Evolutionary conservation across 2,797 vertebrate species (phyloP), one percentile per base, ranked within the genome.

Genomic region (Scarus forsteni): DNA sequence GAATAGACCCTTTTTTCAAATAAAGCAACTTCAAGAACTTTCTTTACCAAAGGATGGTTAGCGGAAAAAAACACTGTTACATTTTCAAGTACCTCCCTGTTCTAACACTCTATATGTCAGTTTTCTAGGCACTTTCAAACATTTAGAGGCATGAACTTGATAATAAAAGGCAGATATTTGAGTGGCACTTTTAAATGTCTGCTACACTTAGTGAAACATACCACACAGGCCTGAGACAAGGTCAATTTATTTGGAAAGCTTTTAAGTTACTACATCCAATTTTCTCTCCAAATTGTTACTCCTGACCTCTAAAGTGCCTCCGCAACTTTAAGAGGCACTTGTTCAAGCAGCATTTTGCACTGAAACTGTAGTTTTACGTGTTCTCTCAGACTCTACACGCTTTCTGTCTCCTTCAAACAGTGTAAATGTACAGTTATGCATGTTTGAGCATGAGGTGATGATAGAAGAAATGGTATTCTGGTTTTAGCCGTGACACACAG

Each of bases 391-490:
- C n/a, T 51, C 36, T 43, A 18, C 8, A 16, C 3, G 39, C 56
- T 35, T 57, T 35, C 49, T 50, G 13, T 38, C 35, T 39, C 27
- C 14, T 10, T 35, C n/a, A 52, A 15, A 35, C 7, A 56, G 51
- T 55, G 18, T 56, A 51, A 8, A 15, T 15, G 3, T 8, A 2
- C 36, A n/a, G 7, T 8, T 36, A 35, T 38, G 11, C 42, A 5
- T 43, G 16, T 27, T 50, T 19, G n/a, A 0, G 42, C 27, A 46
- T 46, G 34, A 45, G 52, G 27, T 63, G 48, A 77, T 42, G 42
- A 77, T 43, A 68, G 16, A 58, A 50, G 70, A 73, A 73, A 75
- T 73, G 62, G 49, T 66, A 72, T 73, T 81, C 43, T 0, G 18
- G 16, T 63, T 73, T 42, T 73, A 34, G 7, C 66, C 62, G 66